phyloP scores from a whole-genome alignment of 2,113 vertebrate species.

The Equus przewalskii region DNA sequence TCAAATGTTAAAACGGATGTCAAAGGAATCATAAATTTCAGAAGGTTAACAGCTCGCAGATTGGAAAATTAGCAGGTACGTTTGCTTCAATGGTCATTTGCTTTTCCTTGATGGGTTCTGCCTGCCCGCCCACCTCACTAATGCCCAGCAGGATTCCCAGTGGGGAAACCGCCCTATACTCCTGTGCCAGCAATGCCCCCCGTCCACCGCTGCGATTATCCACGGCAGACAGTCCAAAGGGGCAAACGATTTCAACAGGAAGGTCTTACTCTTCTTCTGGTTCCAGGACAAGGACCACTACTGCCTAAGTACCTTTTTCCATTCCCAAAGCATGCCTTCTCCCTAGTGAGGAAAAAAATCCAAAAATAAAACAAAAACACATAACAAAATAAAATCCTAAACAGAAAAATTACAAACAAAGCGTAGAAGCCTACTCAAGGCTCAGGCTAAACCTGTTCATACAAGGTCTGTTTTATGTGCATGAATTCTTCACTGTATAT shows the following conservation, averaged over 20 bases:
- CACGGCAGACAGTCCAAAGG: background rate
- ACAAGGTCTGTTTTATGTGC: conserved; percentile 16
- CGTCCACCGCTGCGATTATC: background rate
- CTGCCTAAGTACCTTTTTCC: background rate
- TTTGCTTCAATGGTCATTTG: conserved; percentile 61
- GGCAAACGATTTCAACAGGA: conserved; percentile 16
- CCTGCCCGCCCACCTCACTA: background rate
- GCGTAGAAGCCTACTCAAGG: background rate
- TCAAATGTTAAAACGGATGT: conserved; percentile 74
- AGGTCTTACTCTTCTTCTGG: background rate
- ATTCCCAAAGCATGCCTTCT: background rate
- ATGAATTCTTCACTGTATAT: background rate
- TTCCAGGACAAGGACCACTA: background rate
- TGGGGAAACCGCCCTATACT: background rate
- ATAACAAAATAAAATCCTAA: conserved; percentile 2
- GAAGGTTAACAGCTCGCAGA: conserved; percentile 63
- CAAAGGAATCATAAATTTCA: conserved; percentile 72
- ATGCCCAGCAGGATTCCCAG: conserved; percentile 28
- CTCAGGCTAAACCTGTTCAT: background rate
- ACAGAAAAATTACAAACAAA: background rate
- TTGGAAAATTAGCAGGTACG: conserved; percentile 72
- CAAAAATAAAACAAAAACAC: background rate
- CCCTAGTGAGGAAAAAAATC: background rate
- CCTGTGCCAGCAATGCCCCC: background rate
- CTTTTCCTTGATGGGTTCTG: conserved; percentile 46